These are phyloP conservation scores for Crossocerus cetratus DNA, from an alignment of 2,888 invertebrate genomes.

Conservation along the genomic window DNA sequence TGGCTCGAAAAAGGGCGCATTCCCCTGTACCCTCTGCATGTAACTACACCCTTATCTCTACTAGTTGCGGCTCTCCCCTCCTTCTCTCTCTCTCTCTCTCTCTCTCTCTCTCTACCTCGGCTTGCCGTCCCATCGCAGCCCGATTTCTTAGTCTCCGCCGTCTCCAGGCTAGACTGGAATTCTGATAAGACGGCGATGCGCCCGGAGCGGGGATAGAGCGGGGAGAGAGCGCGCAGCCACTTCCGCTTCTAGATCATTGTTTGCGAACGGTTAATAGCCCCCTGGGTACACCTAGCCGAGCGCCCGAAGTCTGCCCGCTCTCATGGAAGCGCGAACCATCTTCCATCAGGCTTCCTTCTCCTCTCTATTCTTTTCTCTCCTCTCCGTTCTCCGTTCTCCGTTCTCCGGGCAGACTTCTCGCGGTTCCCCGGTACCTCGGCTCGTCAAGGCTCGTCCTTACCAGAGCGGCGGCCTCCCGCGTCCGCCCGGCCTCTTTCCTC, in stretches of 20 bases:
- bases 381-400: constrained; percentile 11
- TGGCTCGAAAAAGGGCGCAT: constrained; percentile 56
- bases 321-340: constrained; percentile 58
- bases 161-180: constrained; percentile 64
- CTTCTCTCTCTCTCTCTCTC: constrained; percentile 28
- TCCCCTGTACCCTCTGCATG: constrained; percentile 7
- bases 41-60: constrained; percentile 38
- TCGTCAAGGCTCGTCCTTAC: neutral
- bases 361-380: constrained; percentile 36
- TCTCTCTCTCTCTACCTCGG: constrained; percentile 26
- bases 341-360: constrained; percentile 42
- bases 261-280: constrained; percentile 76
- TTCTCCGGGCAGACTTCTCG: constrained; percentile 11
- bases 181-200: constrained; percentile 66
- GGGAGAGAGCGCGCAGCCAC: constrained; percentile 67
- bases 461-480: no score
- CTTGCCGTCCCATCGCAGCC: constrained; percentile 17
- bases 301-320: constrained; percentile 58
- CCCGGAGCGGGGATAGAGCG: constrained; percentile 30
- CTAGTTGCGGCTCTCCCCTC: constrained; percentile 3
- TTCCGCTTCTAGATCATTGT: constrained; percentile 76
- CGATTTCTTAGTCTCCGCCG: constrained; percentile 7
- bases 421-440: constrained; percentile 17
- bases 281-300: constrained; percentile 69
- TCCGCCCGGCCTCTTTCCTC: neutral